phyloP scores from a whole-genome alignment of 2,797 vertebrate genomes.

The Pampus argenteus region DNA sequence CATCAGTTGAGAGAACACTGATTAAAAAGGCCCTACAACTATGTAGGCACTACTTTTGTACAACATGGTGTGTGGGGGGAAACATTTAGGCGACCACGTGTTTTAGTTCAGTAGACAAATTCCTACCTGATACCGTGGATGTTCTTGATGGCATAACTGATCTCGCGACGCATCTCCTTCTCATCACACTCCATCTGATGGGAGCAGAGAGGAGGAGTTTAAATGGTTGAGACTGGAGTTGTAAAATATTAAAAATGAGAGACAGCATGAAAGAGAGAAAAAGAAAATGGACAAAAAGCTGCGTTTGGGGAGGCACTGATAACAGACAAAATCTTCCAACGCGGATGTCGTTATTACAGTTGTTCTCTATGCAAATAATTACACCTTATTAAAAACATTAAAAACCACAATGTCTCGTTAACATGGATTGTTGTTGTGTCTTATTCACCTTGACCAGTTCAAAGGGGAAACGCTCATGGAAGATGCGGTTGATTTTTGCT shows the following conservation, averaged over 20 bases:
- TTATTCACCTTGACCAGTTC: conserved; percentile 93
- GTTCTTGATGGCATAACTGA: conserved; percentile 99
- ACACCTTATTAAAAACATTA: too few relatives aligned
- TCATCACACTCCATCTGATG: conserved; percentile 96
- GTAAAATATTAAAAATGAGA: conserved; percentile 4
- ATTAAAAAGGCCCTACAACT: neutral
- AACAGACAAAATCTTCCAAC: neutral
- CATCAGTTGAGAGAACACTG: neutral
- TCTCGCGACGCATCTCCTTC: conserved; percentile 95
- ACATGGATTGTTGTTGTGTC: neutral
- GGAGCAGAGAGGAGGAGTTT: conserved; percentile 12
- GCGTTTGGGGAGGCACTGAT: conserved; percentile 9
- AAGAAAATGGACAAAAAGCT: neutral
- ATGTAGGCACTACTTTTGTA: neutral
- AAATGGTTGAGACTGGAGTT: neutral
- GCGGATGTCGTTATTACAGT: neutral
- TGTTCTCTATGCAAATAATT: neutral
- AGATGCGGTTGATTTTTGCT: conserved; percentile 98
- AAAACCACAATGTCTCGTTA: neutral
- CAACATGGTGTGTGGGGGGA: neutral
- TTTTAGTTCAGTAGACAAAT: neutral
- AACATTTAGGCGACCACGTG: too few relatives aligned
- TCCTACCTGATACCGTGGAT: conserved; percentile 94
- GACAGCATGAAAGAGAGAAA: neutral
- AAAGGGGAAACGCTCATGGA: conserved; percentile 97